Base-by-base conservation (phyloP, 2,888 invertebrate genomes). In the Pristionchus mayeri region DNA sequence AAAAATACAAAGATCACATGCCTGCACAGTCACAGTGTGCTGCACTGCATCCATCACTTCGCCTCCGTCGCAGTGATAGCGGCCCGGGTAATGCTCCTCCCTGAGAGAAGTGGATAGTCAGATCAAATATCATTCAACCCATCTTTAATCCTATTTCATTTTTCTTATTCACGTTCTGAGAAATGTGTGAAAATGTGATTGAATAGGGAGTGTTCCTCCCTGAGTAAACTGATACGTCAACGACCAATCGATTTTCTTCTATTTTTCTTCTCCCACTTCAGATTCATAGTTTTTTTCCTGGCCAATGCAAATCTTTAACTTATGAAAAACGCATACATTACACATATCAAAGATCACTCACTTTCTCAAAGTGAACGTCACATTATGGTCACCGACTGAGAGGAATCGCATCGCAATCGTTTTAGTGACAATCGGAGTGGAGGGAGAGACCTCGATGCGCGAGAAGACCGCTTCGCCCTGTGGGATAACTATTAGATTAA, bases 361-460 rank as follows among this genome's bases (percentile, higher is more conserved):
- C 82, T 27, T 44, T 30, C 87, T 86, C 34, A 90, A 67, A 3
- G 84, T 86, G 57, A 90, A 87, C 0, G 86, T 85, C 54, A 90
- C 85, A n/a, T 87, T 88, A 6, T 85, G 85, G 2, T 60, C 27
- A 4, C 89, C 89, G 24, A 88, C 81, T 0, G 85, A 83, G 9
- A 90, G 80, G 63, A 90, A 89, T 21, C 88, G 86, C 86, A 90
- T 87, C 75, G 85, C 85, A 40, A 92, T 85, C 3, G 86, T 87
- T 80, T 91, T 91, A n/a, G 87, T 87, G 44, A 88, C 87, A 30
- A 88, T 85, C 2, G 87, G 86, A 6, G 86, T 60, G 27, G 76
- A 63, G 54, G 84, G 79, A 21, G 86, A 85, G 24, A 92, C 57
- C 1, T 87, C 87, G 40, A 91, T 87, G 30, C 67, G 48, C 0